A percentile compares a stretch with the other conserved stretches of the same genome.
These are phyloP conservation scores for Cosmia pyralina DNA, from an alignment of 2,888 invertebrate species.

Conservation along the genomic window DNA sequence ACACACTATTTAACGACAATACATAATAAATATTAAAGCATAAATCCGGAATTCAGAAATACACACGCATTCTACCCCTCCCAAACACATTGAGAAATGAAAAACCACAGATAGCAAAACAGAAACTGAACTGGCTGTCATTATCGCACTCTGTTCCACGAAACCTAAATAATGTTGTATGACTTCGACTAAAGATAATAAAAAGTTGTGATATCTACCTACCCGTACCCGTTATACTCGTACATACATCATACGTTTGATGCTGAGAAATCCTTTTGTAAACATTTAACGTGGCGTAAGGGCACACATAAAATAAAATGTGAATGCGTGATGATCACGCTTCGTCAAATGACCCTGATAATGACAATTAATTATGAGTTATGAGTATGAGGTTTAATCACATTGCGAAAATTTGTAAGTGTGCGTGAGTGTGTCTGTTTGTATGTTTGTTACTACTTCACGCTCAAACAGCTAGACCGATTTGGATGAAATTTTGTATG, in stretches of 20 bases:
- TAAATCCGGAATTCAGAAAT: constrained; percentile 83
- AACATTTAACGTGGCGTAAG: neutral
- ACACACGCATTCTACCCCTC: constrained; percentile 89
- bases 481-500: too few relatives aligned
- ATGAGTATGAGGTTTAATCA: too few relatives aligned
- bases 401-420: too few relatives aligned
- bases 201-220: neutral
- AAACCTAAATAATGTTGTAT: neutral
- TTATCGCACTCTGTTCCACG: constrained; percentile 63
- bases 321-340: neutral
- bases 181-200: too few relatives aligned
- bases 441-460: too few relatives aligned
- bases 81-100: constrained; percentile 88
- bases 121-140: constrained; percentile 62
- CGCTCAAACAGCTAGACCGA: too few relatives aligned
- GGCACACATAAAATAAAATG: neutral
- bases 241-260: too few relatives aligned
- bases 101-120: constrained; percentile 79
- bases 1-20: constrained; percentile 76
- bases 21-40: constrained; percentile 79
- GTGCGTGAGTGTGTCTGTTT: too few relatives aligned
- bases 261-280: neutral
- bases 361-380: too few relatives aligned
- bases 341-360: too few relatives aligned
- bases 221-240: neutral